Conservation (phyloP, 2,113 vertebrate genomes). For the Leucoraja erinaceus region DNA sequence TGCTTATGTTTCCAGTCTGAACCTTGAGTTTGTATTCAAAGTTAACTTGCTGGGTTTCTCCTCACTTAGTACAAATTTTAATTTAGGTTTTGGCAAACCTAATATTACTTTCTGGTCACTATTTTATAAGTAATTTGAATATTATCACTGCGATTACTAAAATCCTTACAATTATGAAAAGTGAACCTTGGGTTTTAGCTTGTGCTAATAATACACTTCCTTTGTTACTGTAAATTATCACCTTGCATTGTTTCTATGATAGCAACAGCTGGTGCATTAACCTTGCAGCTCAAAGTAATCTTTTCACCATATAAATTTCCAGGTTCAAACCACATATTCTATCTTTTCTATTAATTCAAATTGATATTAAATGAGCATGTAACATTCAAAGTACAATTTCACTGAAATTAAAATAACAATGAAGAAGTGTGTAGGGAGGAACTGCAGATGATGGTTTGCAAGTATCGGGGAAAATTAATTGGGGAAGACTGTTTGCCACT, state of each 20-base stretch:
- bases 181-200: too few species aligned
- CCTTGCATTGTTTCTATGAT: not conserved
- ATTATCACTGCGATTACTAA: not conserved
- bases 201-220: not conserved
- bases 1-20: too few species aligned
- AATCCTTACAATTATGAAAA: not conserved
- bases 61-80: not conserved
- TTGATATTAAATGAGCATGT: too few species aligned
- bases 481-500: too few species aligned
- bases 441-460: too few species aligned
- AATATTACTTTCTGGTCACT: not conserved
- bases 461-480: too few species aligned
- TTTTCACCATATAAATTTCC: too few species aligned
- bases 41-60: not conserved
- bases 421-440: too few species aligned
- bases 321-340: too few species aligned
- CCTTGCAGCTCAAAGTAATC: not conserved
- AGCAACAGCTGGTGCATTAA: not conserved
- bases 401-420: too few species aligned
- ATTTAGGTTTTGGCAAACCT: not conserved
- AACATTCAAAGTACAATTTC: too few species aligned
- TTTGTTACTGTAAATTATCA: not conserved
- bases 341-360: too few species aligned
- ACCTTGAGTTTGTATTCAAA: not conserved
- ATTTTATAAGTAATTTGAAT: not conserved